Base-by-base conservation (phyloP, 2,113 vertebrate genomes). In the Coptodon rendalli region DNA sequence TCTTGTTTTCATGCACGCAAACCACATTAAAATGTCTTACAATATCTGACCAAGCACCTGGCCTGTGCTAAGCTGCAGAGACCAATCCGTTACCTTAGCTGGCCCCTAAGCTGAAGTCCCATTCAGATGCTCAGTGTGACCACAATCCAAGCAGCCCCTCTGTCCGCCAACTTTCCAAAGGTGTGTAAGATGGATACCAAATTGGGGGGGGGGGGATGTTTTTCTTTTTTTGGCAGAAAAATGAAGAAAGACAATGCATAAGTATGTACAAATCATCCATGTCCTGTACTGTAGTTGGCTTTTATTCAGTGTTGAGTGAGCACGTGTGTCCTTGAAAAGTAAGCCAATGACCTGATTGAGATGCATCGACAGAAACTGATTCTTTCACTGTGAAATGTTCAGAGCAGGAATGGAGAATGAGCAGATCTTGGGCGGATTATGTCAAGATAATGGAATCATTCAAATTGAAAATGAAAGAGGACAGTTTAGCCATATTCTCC, bases 361-460 rank as follows among this genome's bases (percentile, higher is more conserved):
- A 94, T 93, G 90, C 92, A 92, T 86, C 59, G 79, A 80, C 89
- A 89, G 88, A 90, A 83, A 80, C 78, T 5, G 48, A 45, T 89
- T 87, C 68, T 82, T 82, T 82, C 82, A 86, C 79, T 80, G 86
- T 94, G 93, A 93, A 92, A 92, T 91, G 57, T 81, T 73, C 83
- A 31, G 31, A 85, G 83, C 81, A 73, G 66, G 80, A 87, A 85
- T 61, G 59, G 83, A 92, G 87, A 92, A 92, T 89, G 89, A 91
- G 89, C 90, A 90, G 91, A 93, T 95, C 88, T 92, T 73, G 78
- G 87, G 86, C 13, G 87, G 93, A 94, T 95, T 92, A 93, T 93
- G 91, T 92, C 90, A 86, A 91, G 92, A 93, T 94, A 95, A 95
- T 94, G 86, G 88, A 95, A 95, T 94, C 89, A 91, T 90, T 94